Base-by-base conservation (phyloP, 1,140 invertebrate genomes). In the Lepidurus couesii region DNA sequence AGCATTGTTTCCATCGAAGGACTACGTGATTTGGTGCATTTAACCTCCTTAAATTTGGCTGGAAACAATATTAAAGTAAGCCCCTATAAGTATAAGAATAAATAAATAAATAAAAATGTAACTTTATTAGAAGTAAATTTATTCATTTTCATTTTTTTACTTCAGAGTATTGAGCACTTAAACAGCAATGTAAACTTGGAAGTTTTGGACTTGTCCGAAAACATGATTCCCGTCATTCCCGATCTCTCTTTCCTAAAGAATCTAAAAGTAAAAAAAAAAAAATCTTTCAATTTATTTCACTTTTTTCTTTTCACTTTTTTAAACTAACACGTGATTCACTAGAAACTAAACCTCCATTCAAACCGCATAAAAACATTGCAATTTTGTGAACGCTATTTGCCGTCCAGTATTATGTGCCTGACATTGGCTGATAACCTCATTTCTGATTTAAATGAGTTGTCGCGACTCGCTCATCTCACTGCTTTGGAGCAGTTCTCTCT, bases 1-100 rank as follows among this genome's bases (percentile, higher is more conserved):
- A 91, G 91, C 75, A 94, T 97, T 80, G 87, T 94, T 8, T 91
- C 91, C 42, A 95, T 96, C 82, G 94, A 97, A 86, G 94, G 93
- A 34, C 87, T 96, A 8, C 94, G 93, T 84, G 93, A 96, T 44
- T 88, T 96, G 80, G 86, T 88, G 75, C 90, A 93, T 83, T 87
- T 97, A 76, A 90, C 91, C 83, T 91, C 91, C 82, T 86, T 96
- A 42, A 91, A 90, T 84, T 85, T 93, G 75, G 89, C 91, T 77
- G 89, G 89, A 74, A 93, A 93, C 85, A 92, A 89, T 83, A 89
- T 92, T 77, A 91, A 92, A 86, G 90, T 90, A 85, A 81, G 42
- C 65, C 79, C 44, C 11, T 45, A 8, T 26, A 77, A 24, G 34
- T 13, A 75, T 0, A 7, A n/a, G 0, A 42, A 21, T 16, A 24